A percentile compares a stretch with the other conserved stretches of the same genome.
Conservation (phyloP, 1,140 invertebrate genomes). For the Solen grandis region DNA sequence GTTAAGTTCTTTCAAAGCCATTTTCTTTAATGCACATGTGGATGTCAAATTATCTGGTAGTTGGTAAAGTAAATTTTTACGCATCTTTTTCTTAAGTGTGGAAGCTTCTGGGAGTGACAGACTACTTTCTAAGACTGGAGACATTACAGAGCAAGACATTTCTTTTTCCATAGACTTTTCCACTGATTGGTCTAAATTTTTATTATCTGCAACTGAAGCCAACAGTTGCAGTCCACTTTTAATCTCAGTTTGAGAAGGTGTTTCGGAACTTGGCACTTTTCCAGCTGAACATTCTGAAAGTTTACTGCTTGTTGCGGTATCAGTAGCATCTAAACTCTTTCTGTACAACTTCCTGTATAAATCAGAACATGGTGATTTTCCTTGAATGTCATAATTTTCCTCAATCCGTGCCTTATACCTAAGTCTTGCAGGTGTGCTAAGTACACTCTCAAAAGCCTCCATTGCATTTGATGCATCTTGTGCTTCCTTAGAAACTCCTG, state of each 20-base stretch:
- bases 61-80: slow-evolving; percentile 7
- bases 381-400: slow-evolving; percentile 36
- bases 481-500: neutral
- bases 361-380: slow-evolving; percentile 52
- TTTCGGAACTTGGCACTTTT: no score
- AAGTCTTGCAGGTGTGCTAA: slow-evolving; percentile 30
- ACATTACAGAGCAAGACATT: no score
- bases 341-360: no score
- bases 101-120: slow-evolving; percentile 1
- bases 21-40: slow-evolving; percentile 12
- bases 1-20: slow-evolving; percentile 27
- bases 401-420: slow-evolving; percentile 25
- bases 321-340: neutral
- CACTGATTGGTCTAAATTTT: no score
- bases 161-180: no score
- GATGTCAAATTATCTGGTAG: slow-evolving; percentile 23
- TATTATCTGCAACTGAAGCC: no score
- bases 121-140: neutral
- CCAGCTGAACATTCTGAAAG: no score
- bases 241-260: no score
- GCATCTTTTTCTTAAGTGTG: slow-evolving; percentile 6
- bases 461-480: slow-evolving; percentile 7
- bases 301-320: neutral
- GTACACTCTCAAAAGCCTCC: slow-evolving; percentile 12
- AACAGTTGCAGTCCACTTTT: no score